Evolutionary conservation across 2,888 invertebrate genomes (phyloP).

Genomic region (Aspidiotus destructor): DNA sequence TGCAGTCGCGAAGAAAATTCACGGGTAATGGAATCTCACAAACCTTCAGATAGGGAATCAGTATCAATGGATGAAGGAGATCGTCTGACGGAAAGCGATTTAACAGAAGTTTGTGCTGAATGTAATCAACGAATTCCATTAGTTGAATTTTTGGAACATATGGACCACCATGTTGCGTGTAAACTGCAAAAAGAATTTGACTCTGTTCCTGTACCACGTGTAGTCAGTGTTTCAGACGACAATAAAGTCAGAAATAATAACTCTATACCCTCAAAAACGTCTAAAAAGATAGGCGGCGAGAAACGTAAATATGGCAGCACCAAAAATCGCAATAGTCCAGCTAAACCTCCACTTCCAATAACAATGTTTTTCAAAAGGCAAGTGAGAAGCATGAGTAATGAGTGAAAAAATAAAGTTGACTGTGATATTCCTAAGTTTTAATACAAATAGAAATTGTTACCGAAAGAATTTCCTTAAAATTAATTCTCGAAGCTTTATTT

Average conservation of each 20-base stretch:
- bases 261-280: background rate
- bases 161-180: constrained; percentile 76
- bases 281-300: background rate
- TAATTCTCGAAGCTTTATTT: no score
- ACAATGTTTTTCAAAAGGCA: constrained; percentile 4
- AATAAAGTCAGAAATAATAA: background rate
- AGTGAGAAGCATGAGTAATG: no score
- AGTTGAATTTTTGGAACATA: constrained; percentile 60
- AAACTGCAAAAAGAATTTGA: constrained; percentile 61
- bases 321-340: constrained; percentile 13
- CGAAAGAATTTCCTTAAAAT: no score
- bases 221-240: background rate
- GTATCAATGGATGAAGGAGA: constrained; percentile 40
- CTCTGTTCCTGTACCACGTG: constrained; percentile 28
- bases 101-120: constrained; percentile 52
- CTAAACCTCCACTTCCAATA: constrained; percentile 8
- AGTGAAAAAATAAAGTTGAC: no score
- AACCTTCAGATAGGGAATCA: constrained; percentile 2
- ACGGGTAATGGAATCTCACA: background rate
- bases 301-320: constrained; percentile 14
- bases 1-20: background rate
- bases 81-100: constrained; percentile 33
- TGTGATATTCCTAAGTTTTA: no score
- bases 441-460: no score
- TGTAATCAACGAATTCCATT: constrained; percentile 56